Base-by-base conservation (phyloP, 2,797 vertebrate genomes). In the Helarctos malayanus region DNA sequence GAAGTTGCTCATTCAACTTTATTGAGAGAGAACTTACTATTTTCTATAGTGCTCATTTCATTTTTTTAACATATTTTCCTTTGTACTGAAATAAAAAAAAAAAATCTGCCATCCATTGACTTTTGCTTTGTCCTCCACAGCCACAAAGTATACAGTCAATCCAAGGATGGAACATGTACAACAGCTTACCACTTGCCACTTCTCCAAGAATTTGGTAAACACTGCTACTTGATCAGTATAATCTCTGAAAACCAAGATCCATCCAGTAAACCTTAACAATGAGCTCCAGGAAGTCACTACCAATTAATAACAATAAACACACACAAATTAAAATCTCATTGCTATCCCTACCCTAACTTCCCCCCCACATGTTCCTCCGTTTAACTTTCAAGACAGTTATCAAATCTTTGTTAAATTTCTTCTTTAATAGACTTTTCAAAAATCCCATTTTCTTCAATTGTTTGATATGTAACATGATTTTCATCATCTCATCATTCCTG, bases 1-100 rank as follows among this genome's bases (percentile, higher is more conserved):
- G 25, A 69, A 69, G 25, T n/a, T 89, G 54, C 14, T 87, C 29
- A 63, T 23, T 89, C 45, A 52, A 49, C 54, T 69, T 94, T 56
- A 73, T 10, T 75, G 23, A 85, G 21, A 92, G 25, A 83, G n/a
- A 82, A 79, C 19, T 90, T 65, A 73, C 25, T 78, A 84, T 7
- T 92, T 89, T 29, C 21, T 84, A 13, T 1, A 92, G 35, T 14
- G 57, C 7, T 86, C 8, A 68, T 23, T 65, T 65, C 41, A 81
- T 54, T 93, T 86, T 86, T 69, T 82, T 47, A 86, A 89, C 6
- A n/a, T 59, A 84, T 38, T 71, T 41, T n/a, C 93, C 23, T 59
- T 85, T 54, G 41, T 59, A 69, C 11, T 81, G 56, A 93, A 94
- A 84, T 73, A n/a, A 95, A 94, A 81, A 41, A 41, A 93, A 78